Evolutionary conservation across 2,113 vertebrate species (phyloP), one percentile per base, ranked within the genome.

Genomic region (Camelus dromedarius): DNA sequence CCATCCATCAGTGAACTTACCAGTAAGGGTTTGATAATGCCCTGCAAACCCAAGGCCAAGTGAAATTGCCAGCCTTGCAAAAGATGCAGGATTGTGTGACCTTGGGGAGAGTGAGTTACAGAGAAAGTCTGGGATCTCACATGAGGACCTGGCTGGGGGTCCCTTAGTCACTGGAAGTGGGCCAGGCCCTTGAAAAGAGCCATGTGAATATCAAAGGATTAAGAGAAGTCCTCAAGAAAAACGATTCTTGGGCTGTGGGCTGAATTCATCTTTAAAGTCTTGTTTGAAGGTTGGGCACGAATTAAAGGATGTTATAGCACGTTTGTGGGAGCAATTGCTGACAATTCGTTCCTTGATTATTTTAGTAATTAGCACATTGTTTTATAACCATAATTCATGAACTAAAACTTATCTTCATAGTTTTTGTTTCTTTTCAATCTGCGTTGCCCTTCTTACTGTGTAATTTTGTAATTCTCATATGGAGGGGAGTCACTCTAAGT

Each of bases 1-100:
- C 70, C 76, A 52, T 32, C 76, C 91, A 48, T 72, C 76, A 15
- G 80, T 46, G 66, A 91, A 46, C 83, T 93, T 81, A 94, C 89
- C 93, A 91, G 92, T 77, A 89, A 70, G 88, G 48, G 19, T 81
- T 92, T 72, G 93, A 92, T 69, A 77, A 76, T 69, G n/a, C 64
- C 19, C 2, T 42, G 66, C 72, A 91, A 95, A 69, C 35, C 56
- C 86, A 95, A 96, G 83, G 94, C 93, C 79, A 76, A 93, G 35
- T 64, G 93, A 96, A 97, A 95, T 24, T 94, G 95, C 95, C 89
- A 93, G 75, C 86, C 91, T 94, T 89, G 96, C 96, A 96, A 89
- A 96, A 94, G 58, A 58, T 56, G 64, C 35, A 56, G 81, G 69
- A 69, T 93, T 66, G 32, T n/a, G 79, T 79, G 95, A 95, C 97